phyloP scores from a whole-genome alignment of 2,888 invertebrate genomes.

The Tuta absoluta region DNA sequence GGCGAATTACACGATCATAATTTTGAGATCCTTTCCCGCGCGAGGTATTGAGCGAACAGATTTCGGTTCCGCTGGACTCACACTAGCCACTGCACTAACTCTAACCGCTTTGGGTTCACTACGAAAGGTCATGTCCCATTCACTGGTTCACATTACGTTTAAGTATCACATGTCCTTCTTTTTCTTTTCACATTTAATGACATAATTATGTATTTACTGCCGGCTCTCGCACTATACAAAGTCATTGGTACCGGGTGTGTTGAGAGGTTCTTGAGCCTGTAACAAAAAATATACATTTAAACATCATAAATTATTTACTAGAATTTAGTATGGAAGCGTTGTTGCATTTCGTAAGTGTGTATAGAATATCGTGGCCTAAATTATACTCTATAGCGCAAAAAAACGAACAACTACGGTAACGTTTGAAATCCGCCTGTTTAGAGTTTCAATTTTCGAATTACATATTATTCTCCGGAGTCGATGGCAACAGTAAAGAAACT shows the following conservation, averaged over 20 bases:
- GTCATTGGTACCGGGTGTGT: constrained; percentile 89
- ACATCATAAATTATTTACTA: too few species aligned
- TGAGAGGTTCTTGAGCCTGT: constrained; percentile 92
- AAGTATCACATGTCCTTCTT: constrained; percentile 76
- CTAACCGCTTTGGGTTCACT: constrained; percentile 64
- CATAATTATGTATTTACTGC: constrained; percentile 75
- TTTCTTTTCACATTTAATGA: constrained; percentile 78
- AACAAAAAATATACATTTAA: constrained; percentile 53
- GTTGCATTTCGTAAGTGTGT: too few species aligned
- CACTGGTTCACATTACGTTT: constrained; percentile 74
- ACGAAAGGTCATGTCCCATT: constrained; percentile 64
- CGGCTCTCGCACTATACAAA: constrained; percentile 84
- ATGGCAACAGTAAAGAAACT: too few species aligned
- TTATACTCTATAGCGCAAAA: too few species aligned
- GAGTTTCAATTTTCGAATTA: too few species aligned
- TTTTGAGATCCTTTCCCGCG: constrained; percentile 66
- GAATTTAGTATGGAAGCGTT: too few species aligned
- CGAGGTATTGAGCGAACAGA: constrained; percentile 58
- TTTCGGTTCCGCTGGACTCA: constrained; percentile 62
- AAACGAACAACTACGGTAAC: too few species aligned
- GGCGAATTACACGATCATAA: constrained; percentile 41
- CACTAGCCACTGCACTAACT: constrained; percentile 65
- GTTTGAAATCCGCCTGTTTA: too few species aligned
- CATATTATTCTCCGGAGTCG: too few species aligned
- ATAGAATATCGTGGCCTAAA: too few species aligned